Evolutionary conservation across 2,113 vertebrate species (phyloP).

Genomic region (Collichthys lucidus): DNA sequence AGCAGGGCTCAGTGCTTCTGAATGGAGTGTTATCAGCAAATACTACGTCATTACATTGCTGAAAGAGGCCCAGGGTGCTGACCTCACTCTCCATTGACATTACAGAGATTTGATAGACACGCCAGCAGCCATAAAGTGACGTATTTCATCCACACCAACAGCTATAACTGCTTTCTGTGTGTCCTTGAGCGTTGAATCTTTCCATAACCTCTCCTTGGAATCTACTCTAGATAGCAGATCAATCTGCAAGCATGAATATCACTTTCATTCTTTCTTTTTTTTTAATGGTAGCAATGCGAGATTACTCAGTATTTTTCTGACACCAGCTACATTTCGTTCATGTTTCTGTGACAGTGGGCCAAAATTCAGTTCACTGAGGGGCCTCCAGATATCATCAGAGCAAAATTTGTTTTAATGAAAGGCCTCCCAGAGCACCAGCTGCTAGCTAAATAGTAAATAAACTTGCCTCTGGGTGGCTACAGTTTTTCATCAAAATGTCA

Average conservation of each 20-base stretch:
- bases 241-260: no score
- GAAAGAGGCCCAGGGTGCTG: neutral
- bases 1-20: constrained; percentile 43
- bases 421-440: neutral
- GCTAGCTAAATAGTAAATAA: neutral
- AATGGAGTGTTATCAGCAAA: constrained; percentile 39
- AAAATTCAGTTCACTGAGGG: neutral
- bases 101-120: constrained; percentile 12
- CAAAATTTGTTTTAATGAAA: constrained; percentile 4
- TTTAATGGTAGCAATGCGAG: neutral
- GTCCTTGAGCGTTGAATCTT: constrained; percentile 1
- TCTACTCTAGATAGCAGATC: neutral
- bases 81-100: constrained; percentile 36
- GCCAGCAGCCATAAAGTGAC: neutral
- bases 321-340: neutral
- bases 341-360: neutral
- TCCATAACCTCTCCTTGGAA: neutral
- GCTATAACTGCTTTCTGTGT: neutral
- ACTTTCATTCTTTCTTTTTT: no score
- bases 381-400: neutral
- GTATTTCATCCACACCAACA: neutral
- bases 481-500: neutral
- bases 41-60: constrained; percentile 3
- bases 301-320: neutral
- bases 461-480: neutral